Evolutionary conservation across 30 jellyfish, hydroid and myxozoan species (phyloP), one percentile per base, ranked within the genome.

Genomic region (Turritopsis rubra): DNA sequence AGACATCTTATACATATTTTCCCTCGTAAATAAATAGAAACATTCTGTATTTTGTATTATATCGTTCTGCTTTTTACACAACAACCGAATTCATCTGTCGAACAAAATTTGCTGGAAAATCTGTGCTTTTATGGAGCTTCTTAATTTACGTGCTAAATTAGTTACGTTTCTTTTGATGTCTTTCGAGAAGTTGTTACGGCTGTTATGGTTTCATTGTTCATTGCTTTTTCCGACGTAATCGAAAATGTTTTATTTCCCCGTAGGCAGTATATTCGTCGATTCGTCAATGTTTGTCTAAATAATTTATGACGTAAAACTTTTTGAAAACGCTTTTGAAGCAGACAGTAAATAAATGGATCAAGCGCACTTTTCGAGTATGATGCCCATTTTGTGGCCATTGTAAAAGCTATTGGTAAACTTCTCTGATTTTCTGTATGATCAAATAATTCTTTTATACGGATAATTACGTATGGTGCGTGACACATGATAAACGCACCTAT

Each of bases 341-440:
- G 84, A 80, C 95, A 84, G 82, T 90, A 90, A 16, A 90, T 73
- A 52, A 90, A 90, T 7, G 97, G 97, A 53, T 90, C 85, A 1
- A 90, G 85, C 5, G 95, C 87, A 66, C 97, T 90, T 73, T 90
- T 90, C 65, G 90, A 82, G 73, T 85, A 90, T n/a, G 90, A 89
- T 18, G 87, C 74, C 97, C 95, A 90, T 66, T 90, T 90, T 17
- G 85, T 21, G 1, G 95, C 85, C 8, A 85, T 79, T 28, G 85
- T 85, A 28, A 85, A 66, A 0, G 54, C 84, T 16, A 66, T 78
- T 27, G 97, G 73, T 25, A 90, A 66, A n/a, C n/a, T n/a, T 21
- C 82, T 28, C 18, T 79, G 53, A 7, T 79, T 84, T 0, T 92
- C 29, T 26, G 79, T 81, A 0, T 52, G 79, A 24, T 88, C 89